These are phyloP conservation scores for Cardiocondyla obscurior DNA, from an alignment of 1,140 invertebrate genomes.

Conservation along the genomic window DNA sequence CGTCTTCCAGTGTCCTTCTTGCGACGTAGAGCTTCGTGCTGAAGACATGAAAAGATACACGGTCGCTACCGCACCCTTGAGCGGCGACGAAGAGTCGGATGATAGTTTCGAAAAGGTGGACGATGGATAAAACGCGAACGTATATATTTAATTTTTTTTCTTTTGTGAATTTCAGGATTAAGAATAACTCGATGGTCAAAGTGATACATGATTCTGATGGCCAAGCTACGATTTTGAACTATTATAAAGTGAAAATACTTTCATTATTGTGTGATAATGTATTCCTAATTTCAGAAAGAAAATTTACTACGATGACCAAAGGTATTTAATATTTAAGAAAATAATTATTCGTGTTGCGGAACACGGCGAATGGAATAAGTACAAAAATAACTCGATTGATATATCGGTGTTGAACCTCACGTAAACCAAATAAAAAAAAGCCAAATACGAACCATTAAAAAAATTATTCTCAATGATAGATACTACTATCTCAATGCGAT, in stretches of 20 bases:
- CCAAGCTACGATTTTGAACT: no score
- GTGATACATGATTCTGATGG: slow-evolving; percentile 6
- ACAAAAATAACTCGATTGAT: background rate
- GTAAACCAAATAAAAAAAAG: no score
- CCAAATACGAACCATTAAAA: no score
- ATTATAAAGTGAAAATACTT: background rate
- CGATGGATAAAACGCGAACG: slow-evolving; percentile 3
- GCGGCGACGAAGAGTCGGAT: slow-evolving; percentile 20
- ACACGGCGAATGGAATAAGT: background rate
- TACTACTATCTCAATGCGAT: no score
- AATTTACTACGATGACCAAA: background rate
- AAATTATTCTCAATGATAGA: no score
- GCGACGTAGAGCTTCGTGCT: slow-evolving; percentile 67
- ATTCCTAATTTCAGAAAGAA: background rate
- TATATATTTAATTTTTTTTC: slow-evolving; percentile 11
- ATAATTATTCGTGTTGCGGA: background rate
- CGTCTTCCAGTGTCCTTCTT: slow-evolving; percentile 74
- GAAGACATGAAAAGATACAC: slow-evolving; percentile 69
- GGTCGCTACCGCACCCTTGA: background rate
- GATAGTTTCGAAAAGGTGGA: slow-evolving; percentile 32
- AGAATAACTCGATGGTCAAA: background rate
- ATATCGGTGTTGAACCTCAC: no score
- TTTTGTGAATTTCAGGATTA: no score
- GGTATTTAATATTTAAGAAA: background rate
- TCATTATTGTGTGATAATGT: background rate